A percentile compares a stretch with the other conserved stretches of the same genome.
Evolutionary conservation across 1,140 invertebrate species (phyloP).

Genomic region (Pseudomyrmex flavicornis): DNA sequence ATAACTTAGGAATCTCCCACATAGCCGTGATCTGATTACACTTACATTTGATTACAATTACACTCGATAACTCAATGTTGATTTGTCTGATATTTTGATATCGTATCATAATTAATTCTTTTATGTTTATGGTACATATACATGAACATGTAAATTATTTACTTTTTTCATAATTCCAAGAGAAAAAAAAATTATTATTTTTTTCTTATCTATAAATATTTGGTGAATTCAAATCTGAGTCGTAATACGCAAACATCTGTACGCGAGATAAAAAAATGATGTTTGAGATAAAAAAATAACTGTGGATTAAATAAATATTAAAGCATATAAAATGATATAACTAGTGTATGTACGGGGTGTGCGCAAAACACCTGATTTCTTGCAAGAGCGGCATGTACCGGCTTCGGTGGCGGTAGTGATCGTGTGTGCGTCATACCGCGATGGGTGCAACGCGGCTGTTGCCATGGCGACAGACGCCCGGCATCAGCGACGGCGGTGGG

Average conservation of each 20-base stretch:
- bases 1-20: too few species aligned
- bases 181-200: neutral
- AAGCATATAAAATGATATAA: neutral
- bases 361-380: conserved; percentile 67
- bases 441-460: conserved; percentile 84
- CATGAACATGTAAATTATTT: neutral
- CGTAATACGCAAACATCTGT: too few species aligned
- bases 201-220: neutral
- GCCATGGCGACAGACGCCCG: conserved; percentile 85
- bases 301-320: too few species aligned
- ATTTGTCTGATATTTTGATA: neutral
- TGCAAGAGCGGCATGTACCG: conserved; percentile 45
- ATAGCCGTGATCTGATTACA: too few species aligned
- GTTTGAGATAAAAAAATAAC: too few species aligned
- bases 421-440: conserved; percentile 74
- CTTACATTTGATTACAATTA: conserved; percentile 8
- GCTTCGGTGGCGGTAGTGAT: conserved; percentile 30
- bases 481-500: conserved; percentile 80
- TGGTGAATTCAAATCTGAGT: neutral
- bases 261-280: too few species aligned
- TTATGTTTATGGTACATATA: neutral
- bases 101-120: neutral
- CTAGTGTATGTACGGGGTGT: conserved; percentile 26
- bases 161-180: neutral
- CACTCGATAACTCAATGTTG: conserved; percentile 3